Percentiles rank a stretch among this genome's conserved stretches.
Evolutionary conservation across 2,888 invertebrate species (phyloP).

Genomic region (Sinodicranocentrus sp.): DNA sequence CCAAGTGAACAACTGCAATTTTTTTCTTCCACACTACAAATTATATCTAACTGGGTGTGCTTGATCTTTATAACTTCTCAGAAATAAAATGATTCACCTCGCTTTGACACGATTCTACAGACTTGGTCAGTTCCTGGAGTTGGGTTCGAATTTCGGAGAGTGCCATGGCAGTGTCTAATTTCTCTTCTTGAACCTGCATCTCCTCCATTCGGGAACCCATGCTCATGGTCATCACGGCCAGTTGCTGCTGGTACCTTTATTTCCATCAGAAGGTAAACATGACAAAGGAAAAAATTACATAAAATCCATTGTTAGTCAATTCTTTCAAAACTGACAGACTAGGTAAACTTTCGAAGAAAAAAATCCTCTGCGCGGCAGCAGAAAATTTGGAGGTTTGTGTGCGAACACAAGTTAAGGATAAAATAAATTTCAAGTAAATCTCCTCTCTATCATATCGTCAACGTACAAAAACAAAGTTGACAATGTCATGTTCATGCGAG

Average conservation of each 20-base stretch:
- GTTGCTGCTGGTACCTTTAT: slow-evolving; percentile 96
- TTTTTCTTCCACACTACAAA: no score
- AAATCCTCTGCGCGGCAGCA: no score
- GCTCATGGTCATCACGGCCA: slow-evolving; percentile 98
- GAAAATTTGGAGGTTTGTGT: no score
- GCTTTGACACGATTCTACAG: slow-evolving; percentile 96
- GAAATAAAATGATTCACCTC: slow-evolving; percentile 84
- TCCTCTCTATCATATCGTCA: background rate
- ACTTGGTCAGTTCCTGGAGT: slow-evolving; percentile 95
- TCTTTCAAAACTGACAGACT: no score
- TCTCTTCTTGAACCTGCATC: slow-evolving; percentile 86
- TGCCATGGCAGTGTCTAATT: slow-evolving; percentile 93
- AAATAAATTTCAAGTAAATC: background rate
- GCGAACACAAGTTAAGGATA: no score
- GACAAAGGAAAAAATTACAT: no score
- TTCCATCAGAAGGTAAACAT: no score
- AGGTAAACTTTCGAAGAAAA: no score
- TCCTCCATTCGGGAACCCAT: slow-evolving; percentile 96
- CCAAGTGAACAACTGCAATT: no score
- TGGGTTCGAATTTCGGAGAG: slow-evolving; percentile 95
- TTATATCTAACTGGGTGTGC: no score
- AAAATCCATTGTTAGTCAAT: no score
- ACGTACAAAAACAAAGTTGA: background rate
- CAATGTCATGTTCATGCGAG: background rate
- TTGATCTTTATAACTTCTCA: no score